These are phyloP conservation scores for Spongilla lacustris DNA, from an alignment of 37 sponge, comb jelly and placozoan genomes.

Conservation along the genomic window DNA sequence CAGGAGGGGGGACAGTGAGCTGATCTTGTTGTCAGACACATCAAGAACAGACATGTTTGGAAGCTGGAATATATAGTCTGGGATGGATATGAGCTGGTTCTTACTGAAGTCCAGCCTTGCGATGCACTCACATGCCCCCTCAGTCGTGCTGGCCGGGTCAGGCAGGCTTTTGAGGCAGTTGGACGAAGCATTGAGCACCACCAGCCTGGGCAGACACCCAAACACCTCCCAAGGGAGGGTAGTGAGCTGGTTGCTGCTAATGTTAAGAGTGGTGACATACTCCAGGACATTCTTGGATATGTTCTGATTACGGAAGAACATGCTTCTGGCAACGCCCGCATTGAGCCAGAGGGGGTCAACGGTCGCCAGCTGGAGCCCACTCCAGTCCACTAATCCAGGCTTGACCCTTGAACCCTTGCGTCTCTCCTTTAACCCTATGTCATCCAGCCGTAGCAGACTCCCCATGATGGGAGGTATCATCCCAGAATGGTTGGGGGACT, in stretches of 20 bases:
- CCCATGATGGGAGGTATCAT: constrained; percentile 41
- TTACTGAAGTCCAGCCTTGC: constrained; percentile 24
- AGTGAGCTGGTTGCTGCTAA: constrained; percentile 41
- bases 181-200: constrained; percentile 27
- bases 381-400: constrained; percentile 35
- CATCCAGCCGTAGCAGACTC: constrained; percentile 46
- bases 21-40: constrained; percentile 56
- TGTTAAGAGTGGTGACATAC: constrained; percentile 57
- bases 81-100: constrained; percentile 38
- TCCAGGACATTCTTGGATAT: background rate
- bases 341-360: constrained; percentile 52
- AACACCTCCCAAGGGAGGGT: constrained; percentile 62
- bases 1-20: constrained; percentile 50
- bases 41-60: constrained; percentile 59
- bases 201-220: constrained; percentile 51
- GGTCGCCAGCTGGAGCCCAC: constrained; percentile 2
- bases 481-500: background rate
- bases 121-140: constrained; percentile 48
- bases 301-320: constrained; percentile 20
- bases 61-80: constrained; percentile 68
- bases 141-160: background rate
- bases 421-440: background rate
- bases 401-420: constrained; percentile 11
- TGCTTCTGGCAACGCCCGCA: constrained; percentile 4
- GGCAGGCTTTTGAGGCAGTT: constrained; percentile 63